A percentile compares a stretch with the other conserved stretches of the same genome.
These are phyloP conservation scores for Scolopax rusticola DNA, from an alignment of 2,797 vertebrate species.

Conservation along the genomic window DNA sequence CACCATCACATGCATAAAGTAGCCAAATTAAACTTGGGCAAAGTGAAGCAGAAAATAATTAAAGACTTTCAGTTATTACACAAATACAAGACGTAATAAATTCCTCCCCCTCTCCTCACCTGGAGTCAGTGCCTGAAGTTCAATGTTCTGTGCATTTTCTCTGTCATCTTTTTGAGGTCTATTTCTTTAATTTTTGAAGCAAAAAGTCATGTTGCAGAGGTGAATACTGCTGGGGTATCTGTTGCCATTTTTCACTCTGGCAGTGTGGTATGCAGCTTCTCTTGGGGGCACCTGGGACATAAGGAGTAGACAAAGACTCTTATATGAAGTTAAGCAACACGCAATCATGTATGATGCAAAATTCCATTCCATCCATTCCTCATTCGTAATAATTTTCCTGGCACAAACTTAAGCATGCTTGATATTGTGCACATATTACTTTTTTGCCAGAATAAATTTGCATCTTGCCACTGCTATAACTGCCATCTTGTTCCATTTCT, in stretches of 20 bases:
- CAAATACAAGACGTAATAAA: constrained; percentile 32
- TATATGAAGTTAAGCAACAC: constrained; percentile 69
- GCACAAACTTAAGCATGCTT: constrained; percentile 73
- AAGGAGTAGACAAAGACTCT: constrained; percentile 54
- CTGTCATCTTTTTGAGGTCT: constrained; percentile 41
- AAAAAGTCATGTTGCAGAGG: constrained; percentile 28
- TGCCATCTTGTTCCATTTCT: constrained; percentile 71
- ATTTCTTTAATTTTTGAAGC: constrained; percentile 42
- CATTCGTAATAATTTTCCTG: constrained; percentile 53
- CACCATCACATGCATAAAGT: neutral
- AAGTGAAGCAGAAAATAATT: constrained; percentile 59
- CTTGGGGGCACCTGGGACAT: constrained; percentile 53
- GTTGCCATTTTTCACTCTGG: constrained; percentile 34
- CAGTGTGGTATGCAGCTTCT: constrained; percentile 42
- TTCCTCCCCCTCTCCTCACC: neutral
- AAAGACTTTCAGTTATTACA: constrained; percentile 34
- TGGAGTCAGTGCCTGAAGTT: constrained; percentile 43
- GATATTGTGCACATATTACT: constrained; percentile 74
- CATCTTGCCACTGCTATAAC: constrained; percentile 70
- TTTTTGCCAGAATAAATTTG: constrained; percentile 76
- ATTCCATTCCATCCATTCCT: constrained; percentile 58
- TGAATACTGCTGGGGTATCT: constrained; percentile 39
- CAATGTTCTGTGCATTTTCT: constrained; percentile 65
- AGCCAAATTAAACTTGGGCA: constrained; percentile 40
- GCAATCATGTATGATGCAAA: constrained; percentile 68